phyloP scores from a whole-genome alignment of 2,797 vertebrate genomes.

The Sarcophilus harrisii region DNA sequence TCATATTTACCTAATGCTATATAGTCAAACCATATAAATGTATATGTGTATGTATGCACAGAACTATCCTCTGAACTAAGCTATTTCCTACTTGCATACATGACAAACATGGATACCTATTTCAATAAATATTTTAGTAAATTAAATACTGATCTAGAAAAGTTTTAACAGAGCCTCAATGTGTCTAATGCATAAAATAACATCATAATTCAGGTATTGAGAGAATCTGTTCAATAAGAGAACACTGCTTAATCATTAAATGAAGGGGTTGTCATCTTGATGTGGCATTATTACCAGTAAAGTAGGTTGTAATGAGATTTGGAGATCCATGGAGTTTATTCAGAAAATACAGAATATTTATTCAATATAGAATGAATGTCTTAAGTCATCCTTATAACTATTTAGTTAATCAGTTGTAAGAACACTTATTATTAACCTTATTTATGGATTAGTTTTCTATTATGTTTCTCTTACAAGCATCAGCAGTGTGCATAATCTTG shows the following conservation, averaged over 20 bases:
- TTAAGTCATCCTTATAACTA: conserved; percentile 51
- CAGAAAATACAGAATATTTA: neutral
- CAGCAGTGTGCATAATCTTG: conserved; percentile 5
- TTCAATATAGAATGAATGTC: conserved; percentile 11
- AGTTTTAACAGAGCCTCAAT: neutral
- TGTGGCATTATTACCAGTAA: conserved; percentile 16
- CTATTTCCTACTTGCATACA: conserved; percentile 23
- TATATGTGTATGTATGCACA: neutral
- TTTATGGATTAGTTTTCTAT: neutral
- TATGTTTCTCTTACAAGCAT: neutral
- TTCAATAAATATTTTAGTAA: conserved; percentile 19
- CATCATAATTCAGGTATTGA: neutral
- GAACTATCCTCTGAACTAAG: conserved; percentile 14
- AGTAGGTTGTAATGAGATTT: conserved; percentile 26
- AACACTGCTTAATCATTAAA: conserved; percentile 17
- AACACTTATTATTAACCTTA: neutral
- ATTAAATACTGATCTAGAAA: neutral
- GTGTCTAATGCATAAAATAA: neutral
- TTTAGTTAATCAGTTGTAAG: conserved; percentile 7
- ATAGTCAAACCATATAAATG: neutral
- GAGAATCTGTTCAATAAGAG: neutral
- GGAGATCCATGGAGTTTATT: neutral
- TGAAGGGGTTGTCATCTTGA: conserved; percentile 4
- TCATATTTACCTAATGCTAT: neutral
- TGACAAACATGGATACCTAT: neutral